Evolutionary conservation across 2,888 invertebrate species (phyloP).

Genomic region (Creontiades dilutus): DNA sequence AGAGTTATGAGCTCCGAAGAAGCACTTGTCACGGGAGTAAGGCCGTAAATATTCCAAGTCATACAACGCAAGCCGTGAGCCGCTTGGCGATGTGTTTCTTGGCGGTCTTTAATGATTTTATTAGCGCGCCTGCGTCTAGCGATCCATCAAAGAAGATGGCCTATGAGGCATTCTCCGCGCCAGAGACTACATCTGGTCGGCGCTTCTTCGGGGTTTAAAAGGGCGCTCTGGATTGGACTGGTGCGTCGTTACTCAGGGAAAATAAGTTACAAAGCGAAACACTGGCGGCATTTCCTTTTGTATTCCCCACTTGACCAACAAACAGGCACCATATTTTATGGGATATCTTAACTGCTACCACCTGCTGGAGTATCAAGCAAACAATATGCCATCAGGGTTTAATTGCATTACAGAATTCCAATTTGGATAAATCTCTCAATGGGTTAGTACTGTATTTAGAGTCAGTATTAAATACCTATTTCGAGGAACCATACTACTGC

Average conservation of each 20-base stretch:
- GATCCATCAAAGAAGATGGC: constrained; percentile 52
- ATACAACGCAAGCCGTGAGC: constrained; percentile 40
- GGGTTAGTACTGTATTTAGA: no score
- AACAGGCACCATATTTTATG: no score
- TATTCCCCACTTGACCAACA: not conserved
- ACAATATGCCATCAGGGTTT: no score
- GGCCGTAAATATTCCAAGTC: constrained; percentile 59
- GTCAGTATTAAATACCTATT: no score
- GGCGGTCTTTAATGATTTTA: constrained; percentile 62
- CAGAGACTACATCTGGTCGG: constrained; percentile 7
- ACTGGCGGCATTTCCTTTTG: not conserved
- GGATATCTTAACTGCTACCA: no score
- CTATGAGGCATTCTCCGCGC: not conserved
- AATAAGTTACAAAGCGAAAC: not conserved
- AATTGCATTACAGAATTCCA: no score
- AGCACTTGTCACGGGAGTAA: constrained; percentile 45
- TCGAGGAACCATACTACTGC: no score
- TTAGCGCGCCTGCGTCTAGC: constrained; percentile 44
- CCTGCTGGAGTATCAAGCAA: no score
- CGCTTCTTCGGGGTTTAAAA: not conserved
- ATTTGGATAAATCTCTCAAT: no score
- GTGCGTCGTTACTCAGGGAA: not conserved
- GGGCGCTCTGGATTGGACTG: constrained; percentile 3
- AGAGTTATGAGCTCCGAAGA: constrained; percentile 46
- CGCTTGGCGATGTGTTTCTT: constrained; percentile 52